A percentile compares a stretch with the other conserved stretches of the same genome.
Evolutionary conservation across 2,888 invertebrate genomes (phyloP).

Genomic region (Pegoplata infirma): DNA sequence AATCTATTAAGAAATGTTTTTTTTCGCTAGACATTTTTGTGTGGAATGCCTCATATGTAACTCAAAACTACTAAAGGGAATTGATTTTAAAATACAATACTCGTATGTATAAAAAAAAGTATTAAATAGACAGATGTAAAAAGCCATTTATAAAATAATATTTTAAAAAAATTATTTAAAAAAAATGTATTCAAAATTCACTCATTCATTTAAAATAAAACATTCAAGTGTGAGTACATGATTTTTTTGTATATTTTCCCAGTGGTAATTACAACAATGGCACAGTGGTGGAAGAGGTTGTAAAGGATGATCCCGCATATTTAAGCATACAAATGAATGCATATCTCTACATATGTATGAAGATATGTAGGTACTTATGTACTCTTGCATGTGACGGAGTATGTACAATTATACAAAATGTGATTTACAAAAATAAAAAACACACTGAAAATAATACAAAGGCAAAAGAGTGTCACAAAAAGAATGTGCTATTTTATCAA

Average conservation of each 20-base stretch:
- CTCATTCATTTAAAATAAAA: neutral
- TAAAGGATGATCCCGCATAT: slow-evolving; percentile 61
- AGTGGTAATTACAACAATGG: slow-evolving; percentile 31
- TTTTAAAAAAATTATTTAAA: neutral
- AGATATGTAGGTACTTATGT: too few relatives aligned
- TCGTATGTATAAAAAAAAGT: too few relatives aligned
- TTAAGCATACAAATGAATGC: neutral
- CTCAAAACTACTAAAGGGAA: neutral
- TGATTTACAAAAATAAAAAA: slow-evolving; percentile 44
- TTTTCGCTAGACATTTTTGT: too few relatives aligned
- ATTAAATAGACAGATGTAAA: slow-evolving; percentile 34
- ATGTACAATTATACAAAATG: slow-evolving; percentile 47
- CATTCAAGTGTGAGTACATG: slow-evolving; percentile 8
- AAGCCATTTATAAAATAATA: slow-evolving; percentile 29
- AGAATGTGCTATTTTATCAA: slow-evolving; percentile 56
- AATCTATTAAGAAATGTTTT: too few relatives aligned
- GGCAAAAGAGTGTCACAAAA: slow-evolving; percentile 54
- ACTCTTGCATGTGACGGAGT: slow-evolving; percentile 10
- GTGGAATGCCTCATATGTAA: neutral
- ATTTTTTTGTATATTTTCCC: too few relatives aligned
- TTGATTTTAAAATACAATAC: slow-evolving; percentile 10
- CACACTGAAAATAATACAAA: slow-evolving; percentile 11
- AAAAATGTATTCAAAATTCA: neutral
- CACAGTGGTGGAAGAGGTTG: slow-evolving; percentile 13
- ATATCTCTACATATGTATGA: neutral